Evolutionary conservation across 2,888 invertebrate genomes (phyloP).

Genomic region (Ectobius pallidus): DNA sequence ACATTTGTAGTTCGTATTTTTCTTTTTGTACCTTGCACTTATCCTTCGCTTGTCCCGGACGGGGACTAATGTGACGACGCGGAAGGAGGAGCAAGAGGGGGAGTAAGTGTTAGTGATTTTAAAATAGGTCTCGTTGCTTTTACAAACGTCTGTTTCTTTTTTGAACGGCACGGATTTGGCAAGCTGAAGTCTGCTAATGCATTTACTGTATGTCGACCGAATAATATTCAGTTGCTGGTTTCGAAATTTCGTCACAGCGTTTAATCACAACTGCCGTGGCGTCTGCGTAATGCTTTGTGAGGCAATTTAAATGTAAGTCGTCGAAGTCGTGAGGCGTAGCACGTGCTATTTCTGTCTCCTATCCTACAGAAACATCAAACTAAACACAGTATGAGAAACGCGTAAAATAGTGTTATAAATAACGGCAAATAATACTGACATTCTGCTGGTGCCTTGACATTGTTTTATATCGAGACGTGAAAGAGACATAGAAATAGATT

Average conservation of each 20-base stretch:
- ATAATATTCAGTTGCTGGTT: slow-evolving; percentile 3
- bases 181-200: slow-evolving; percentile 11
- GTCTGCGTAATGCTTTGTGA: neutral
- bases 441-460: too few relatives aligned
- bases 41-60: slow-evolving; percentile 11
- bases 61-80: slow-evolving; percentile 24
- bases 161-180: slow-evolving; percentile 27
- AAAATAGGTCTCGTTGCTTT: slow-evolving; percentile 28
- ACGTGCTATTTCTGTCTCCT: too few relatives aligned
- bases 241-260: slow-evolving; percentile 28
- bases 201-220: slow-evolving; percentile 8
- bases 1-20: neutral
- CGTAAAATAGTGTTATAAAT: too few relatives aligned
- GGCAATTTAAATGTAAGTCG: too few relatives aligned
- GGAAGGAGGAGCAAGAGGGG: neutral
- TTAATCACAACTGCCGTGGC: slow-evolving; percentile 26
- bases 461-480: too few relatives aligned
- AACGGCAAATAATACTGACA: too few relatives aligned
- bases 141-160: slow-evolving; percentile 28
- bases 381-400: too few relatives aligned
- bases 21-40: too few relatives aligned
- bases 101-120: slow-evolving; percentile 19
- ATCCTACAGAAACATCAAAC: too few relatives aligned
- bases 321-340: too few relatives aligned
- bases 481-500: too few relatives aligned